Percentiles rank a stretch among this genome's conserved stretches.
These are phyloP conservation scores for Gasteruption jaculator DNA, from an alignment of 2,888 invertebrate species.

Conservation along the genomic window DNA sequence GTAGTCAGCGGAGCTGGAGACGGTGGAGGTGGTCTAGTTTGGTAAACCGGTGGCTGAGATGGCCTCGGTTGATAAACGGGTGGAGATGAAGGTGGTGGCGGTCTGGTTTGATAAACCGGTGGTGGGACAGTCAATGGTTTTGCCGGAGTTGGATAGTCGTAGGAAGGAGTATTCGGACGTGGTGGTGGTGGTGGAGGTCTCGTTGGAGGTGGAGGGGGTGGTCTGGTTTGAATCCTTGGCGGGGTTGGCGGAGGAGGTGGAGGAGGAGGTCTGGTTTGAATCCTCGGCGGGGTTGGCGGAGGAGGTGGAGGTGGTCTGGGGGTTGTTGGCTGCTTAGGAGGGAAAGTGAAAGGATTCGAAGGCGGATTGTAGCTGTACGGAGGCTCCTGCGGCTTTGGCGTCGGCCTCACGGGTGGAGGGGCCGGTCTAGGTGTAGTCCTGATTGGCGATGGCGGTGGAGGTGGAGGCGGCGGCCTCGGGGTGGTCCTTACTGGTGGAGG, in stretches of 20 bases:
- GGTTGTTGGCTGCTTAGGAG: slow-evolving; percentile 15
- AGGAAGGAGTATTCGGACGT: slow-evolving; percentile 12
- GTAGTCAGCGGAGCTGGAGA: slow-evolving; percentile 1
- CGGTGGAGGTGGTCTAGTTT: slow-evolving; percentile 1
- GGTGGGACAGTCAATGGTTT: slow-evolving; percentile 19
- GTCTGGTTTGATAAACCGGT: slow-evolving; percentile 20
- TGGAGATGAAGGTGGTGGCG: slow-evolving; percentile 24
- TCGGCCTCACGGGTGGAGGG: slow-evolving; percentile 30
- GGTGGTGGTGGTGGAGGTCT: slow-evolving; percentile 20
- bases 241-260: slow-evolving; percentile 28
- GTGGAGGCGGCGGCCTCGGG: slow-evolving; percentile 18
- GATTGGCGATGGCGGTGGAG: slow-evolving; percentile 21
- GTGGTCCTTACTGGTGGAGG: slow-evolving; percentile 32
- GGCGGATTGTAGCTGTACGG: slow-evolving; percentile 10
- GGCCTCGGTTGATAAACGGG: slow-evolving; percentile 16
- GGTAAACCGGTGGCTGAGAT: slow-evolving; percentile 18
- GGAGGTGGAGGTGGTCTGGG: slow-evolving; percentile 13
- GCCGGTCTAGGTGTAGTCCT: slow-evolving; percentile 26
- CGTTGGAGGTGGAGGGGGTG: slow-evolving; percentile 26
- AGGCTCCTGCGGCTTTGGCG: slow-evolving; percentile 15
- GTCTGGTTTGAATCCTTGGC: slow-evolving; percentile 38
- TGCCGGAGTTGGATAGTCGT: slow-evolving; percentile 11
- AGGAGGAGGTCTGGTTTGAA: slow-evolving; percentile 4
- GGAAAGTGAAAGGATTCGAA: slow-evolving; percentile 11
- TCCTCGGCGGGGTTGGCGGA: slow-evolving; percentile 7